phyloP scores from a whole-genome alignment of 2,113 vertebrate species.

The Triplophysa rosa region DNA sequence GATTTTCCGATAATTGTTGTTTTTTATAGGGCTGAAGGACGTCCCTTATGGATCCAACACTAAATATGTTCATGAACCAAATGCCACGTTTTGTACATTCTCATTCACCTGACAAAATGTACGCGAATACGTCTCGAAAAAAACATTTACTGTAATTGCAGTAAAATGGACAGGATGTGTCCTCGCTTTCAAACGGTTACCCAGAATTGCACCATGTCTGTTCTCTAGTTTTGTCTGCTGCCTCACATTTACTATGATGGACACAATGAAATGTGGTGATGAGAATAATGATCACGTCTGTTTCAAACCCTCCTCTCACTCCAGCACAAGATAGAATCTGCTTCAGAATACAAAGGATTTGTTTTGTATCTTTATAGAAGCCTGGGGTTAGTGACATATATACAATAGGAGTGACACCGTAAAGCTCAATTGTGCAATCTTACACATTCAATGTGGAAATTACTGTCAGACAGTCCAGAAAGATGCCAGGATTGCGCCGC shows the following conservation, averaged over 20 bases:
- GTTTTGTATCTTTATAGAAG: conserved; percentile 12
- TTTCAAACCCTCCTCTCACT: conserved; percentile 30
- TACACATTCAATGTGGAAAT: conserved; percentile 28
- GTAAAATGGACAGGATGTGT: not conserved
- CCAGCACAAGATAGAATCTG: not conserved
- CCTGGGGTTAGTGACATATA: conserved; percentile 9
- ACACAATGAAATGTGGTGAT: conserved; percentile 20
- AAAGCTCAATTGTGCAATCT: conserved; percentile 15
- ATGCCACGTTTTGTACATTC: conserved; percentile 36
- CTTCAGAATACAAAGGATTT: conserved; percentile 11
- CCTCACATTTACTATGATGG: conserved; percentile 31
- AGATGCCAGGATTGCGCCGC: conserved; percentile 19
- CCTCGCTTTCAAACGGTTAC: not conserved
- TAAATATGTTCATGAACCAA: conserved; percentile 43
- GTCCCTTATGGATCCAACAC: conserved; percentile 34
- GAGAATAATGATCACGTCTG: conserved; percentile 32
- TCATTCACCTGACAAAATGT: conserved; percentile 25
- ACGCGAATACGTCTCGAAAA: too few species aligned
- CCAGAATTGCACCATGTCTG: conserved; percentile 1
- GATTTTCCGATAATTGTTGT: conserved; percentile 54
- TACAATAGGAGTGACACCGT: conserved; percentile 2
- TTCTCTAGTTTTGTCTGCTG: conserved; percentile 12
- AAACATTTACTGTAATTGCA: conserved; percentile 19
- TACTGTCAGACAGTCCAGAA: conserved; percentile 28
- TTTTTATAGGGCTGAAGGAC: conserved; percentile 42